Base-by-base conservation (phyloP, 1,140 invertebrate genomes). In the Plutomurus gul region DNA sequence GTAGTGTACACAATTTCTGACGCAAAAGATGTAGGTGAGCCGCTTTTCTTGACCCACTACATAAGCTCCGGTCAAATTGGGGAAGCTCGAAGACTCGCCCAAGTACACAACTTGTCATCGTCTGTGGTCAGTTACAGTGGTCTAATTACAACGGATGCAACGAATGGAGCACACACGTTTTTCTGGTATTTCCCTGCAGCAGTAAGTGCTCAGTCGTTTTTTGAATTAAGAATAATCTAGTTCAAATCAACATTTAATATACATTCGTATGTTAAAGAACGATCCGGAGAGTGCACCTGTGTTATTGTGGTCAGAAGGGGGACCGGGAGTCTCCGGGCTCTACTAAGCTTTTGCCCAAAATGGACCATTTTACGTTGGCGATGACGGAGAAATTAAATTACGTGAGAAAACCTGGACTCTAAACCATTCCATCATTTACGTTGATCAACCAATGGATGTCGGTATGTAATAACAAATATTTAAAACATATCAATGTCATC, bases 251-350 rank as follows among this genome's bases (percentile, higher is more conserved):
- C 16, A 20, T 47, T 47, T n/a, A 8, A 47, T 11, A 65, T 13
- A 25, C 33, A 43, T 43, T 43, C n/a, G n/a, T n/a, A n/a, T n/a
- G n/a, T n/a, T n/a, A n/a, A 5, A 60, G 85, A 76, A 80, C 20
- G 39, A 56, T 1, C 60, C 82, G 10, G 78, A 78, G 25, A 81
- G 46, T 72, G 84, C 85, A 5, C 88, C 88, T 8, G 84, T 89
- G 22, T 20, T 88, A 11, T 77, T 89, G 27, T 89, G 88, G 89
- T 84, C 89, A 27, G 88, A 89, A 84, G 89, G 89, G 40, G 89
- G 89, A 5, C 89, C 89, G 11, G 89, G 89, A 8, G 86, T 86
- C 4, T 86, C 88, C 2, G 88, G 88, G 1, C 71, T 89, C 33
- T 88, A 88, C 84, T 88, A 88, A 4, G 80, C 89, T 13, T 89